Conservation (phyloP, 1,140 invertebrate species). For the Pseudachorutes palmiensis region DNA sequence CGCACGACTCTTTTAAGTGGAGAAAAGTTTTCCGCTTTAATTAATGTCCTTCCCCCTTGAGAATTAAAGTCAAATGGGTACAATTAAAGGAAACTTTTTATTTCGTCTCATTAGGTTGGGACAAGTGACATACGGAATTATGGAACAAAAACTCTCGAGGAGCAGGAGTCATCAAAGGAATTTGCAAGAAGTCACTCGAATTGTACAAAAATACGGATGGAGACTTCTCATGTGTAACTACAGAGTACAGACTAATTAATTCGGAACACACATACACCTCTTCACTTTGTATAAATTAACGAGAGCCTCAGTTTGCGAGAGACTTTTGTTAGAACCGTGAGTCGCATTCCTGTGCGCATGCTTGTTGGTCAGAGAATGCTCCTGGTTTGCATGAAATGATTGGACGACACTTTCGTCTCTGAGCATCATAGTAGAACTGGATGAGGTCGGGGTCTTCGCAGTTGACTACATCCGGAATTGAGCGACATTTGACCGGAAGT, state of each 20-base stretch:
- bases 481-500: constrained; percentile 31
- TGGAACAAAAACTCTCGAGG: too few species aligned
- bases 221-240: too few species aligned
- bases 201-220: not conserved
- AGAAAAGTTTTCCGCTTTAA: not conserved
- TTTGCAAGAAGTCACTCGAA: not conserved
- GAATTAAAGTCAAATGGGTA: not conserved
- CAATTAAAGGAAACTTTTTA: not conserved
- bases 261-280: too few species aligned
- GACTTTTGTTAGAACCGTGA: not conserved
- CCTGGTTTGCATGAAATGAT: constrained; percentile 30
- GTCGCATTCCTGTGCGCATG: constrained; percentile 26
- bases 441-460: constrained; percentile 31
- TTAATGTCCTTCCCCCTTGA: not conserved
- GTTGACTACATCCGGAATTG: constrained; percentile 16
- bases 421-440: constrained; percentile 27
- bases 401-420: constrained; percentile 31
- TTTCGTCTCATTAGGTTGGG: not conserved
- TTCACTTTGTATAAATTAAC: too few species aligned
- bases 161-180: not conserved
- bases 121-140: too few species aligned
- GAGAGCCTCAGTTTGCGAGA: too few species aligned
- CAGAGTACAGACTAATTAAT: too few species aligned
- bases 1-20: too few species aligned
- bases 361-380: constrained; percentile 25